Conservation (phyloP, 2,888 invertebrate species). For the Dasypolia templi region DNA sequence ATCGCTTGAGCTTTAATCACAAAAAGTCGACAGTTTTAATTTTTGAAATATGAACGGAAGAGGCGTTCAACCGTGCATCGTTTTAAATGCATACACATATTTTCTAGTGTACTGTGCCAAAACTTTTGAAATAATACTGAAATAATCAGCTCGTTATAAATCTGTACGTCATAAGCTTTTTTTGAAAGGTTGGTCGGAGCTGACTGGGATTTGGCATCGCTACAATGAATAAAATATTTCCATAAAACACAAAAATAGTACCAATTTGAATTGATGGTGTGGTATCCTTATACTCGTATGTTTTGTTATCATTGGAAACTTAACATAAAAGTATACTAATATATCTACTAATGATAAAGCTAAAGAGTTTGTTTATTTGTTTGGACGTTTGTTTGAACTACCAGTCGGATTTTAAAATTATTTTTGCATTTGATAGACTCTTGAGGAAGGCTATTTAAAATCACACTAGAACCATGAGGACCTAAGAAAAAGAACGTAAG, state of each 20-base stretch:
- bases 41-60: slow-evolving; percentile 18
- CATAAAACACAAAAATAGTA: slow-evolving; percentile 24
- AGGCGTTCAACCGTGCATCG: slow-evolving; percentile 23
- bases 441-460: no score
- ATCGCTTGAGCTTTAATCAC: neutral
- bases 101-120: slow-evolving; percentile 46
- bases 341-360: no score
- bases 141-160: slow-evolving; percentile 53
- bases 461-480: no score
- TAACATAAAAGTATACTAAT: neutral
- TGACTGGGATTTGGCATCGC: slow-evolving; percentile 48
- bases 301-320: neutral
- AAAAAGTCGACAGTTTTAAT: slow-evolving; percentile 32
- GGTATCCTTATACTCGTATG: neutral
- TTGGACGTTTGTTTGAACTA: no score
- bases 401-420: no score
- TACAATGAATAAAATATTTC: slow-evolving; percentile 44
- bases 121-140: slow-evolving; percentile 32
- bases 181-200: slow-evolving; percentile 37
- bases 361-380: no score
- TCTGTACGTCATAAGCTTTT: slow-evolving; percentile 44
- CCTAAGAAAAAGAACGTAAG: no score
- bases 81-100: slow-evolving; percentile 38
- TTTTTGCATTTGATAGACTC: no score
- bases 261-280: slow-evolving; percentile 19